Evolutionary conservation across 2,888 invertebrate genomes (phyloP).

Genomic region (Belgica antarctica): DNA sequence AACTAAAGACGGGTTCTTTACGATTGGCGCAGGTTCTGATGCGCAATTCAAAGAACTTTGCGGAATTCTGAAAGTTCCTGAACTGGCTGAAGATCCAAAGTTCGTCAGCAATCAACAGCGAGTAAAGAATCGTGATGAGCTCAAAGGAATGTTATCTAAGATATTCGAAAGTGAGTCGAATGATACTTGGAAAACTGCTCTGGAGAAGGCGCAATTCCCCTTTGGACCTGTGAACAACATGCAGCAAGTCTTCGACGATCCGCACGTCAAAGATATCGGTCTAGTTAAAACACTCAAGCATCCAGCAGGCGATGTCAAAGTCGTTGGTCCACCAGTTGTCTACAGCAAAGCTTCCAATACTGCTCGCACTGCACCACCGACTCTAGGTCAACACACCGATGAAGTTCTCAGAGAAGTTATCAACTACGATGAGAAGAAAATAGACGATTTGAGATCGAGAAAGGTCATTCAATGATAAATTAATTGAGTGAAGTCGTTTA

Average conservation of each 20-base stretch:
- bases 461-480: constrained; percentile 57
- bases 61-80: constrained; percentile 60
- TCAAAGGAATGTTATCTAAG: constrained; percentile 63
- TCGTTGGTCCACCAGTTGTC: constrained; percentile 83
- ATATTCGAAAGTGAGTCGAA: constrained; percentile 65
- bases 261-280: constrained; percentile 73
- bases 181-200: constrained; percentile 69
- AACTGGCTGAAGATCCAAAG: constrained; percentile 63
- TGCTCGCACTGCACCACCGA: constrained; percentile 74
- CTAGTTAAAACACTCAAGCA: constrained; percentile 72
- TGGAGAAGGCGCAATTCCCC: constrained; percentile 76
- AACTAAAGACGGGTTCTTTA: constrained; percentile 78
- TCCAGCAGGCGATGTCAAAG: constrained; percentile 68
- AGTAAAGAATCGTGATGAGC: constrained; percentile 70
- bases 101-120: constrained; percentile 72
- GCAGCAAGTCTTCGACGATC: constrained; percentile 81
- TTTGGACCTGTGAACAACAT: constrained; percentile 88
- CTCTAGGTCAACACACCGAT: constrained; percentile 82
- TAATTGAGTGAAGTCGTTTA: too few relatives aligned
- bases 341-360: constrained; percentile 72
- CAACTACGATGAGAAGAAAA: constrained; percentile 61
- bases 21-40: constrained; percentile 85
- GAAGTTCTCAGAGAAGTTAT: constrained; percentile 69
- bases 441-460: constrained; percentile 56
- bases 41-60: constrained; percentile 75